phyloP scores from a whole-genome alignment of 2,113 vertebrate genomes.

The Oceanites oceanicus region DNA sequence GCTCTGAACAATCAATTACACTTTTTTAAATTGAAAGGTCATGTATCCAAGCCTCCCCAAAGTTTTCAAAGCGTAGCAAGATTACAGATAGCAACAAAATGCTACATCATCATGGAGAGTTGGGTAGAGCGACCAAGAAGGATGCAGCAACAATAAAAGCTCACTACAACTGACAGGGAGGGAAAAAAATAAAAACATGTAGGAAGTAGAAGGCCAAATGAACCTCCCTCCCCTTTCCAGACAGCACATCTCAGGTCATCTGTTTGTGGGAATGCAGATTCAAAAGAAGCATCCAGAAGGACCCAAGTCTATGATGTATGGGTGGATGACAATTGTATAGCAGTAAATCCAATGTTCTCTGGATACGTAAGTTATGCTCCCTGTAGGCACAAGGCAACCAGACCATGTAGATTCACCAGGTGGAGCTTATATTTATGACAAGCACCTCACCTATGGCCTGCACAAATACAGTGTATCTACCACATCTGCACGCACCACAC shows the following conservation, averaged over 20 bases:
- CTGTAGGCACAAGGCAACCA: not conserved
- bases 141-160: not conserved
- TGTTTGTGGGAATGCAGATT: not conserved
- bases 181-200: fast-evolving
- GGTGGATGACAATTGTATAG: not conserved
- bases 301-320: not conserved
- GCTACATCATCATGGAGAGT: not conserved
- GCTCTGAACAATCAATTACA: not conserved
- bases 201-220: not conserved
- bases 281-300: not conserved
- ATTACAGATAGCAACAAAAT: not conserved
- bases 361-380: not conserved
- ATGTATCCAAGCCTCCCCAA: not conserved
- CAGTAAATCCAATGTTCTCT: not conserved
- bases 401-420: not conserved
- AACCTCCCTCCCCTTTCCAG: not conserved
- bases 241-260: not conserved
- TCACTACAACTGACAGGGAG: not conserved
- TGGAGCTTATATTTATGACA: not conserved
- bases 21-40: not conserved
- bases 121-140: not conserved
- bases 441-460: not conserved
- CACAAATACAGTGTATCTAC: not conserved
- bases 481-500: not conserved
- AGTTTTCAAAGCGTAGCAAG: not conserved